Base-by-base conservation (phyloP, 1,140 invertebrate genomes). In the Drosophila obscura region DNA sequence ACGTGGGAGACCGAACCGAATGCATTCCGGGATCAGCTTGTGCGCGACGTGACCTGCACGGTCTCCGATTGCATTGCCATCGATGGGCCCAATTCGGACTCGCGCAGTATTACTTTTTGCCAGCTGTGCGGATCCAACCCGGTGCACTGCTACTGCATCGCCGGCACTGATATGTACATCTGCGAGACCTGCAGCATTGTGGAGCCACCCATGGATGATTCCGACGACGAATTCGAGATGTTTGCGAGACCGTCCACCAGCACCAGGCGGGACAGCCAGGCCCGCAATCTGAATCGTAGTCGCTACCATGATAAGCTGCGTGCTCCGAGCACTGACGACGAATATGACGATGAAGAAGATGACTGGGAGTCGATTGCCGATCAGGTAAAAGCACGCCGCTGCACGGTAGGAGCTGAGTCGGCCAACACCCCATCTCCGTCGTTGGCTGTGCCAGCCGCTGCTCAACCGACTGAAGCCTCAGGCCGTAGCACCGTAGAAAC, bases 61-160 rank as follows among this genome's bases (percentile, higher is more conserved):
- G 60, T 73, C 5, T 0, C 0, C 0, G 0, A 31, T 0, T 81
- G 80, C 43, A 3, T 3, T 9, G 8, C 22, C 1, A 1, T 16
- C 2, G 24, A n/a, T 19, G 4, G 2, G 2, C 2, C 4, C 1
- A 9, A 22, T 2, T 26, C 87, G 11, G 6, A 53, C 0, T 66
- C 74, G 11, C 81, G 73, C 39, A 48, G 2, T 2, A 39, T 39
- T 5, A 4, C 5, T 1, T 39, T 4, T 5, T 39, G 35, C 35
- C 11, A 39, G 2, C 5, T 26, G 5, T 84, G 81, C 48, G 81
- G 81, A 1, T 73, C 77, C 1, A 85, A 77, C 61, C 81, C 81
- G 0, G 13, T 53, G 35, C 80, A 84, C 41, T 0, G 0, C 1
- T 0, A 19, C 2, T 83, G 80, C 59, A 68, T 41, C 2, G 0